phyloP scores from a whole-genome alignment of 2,888 invertebrate species.

The Mesorhabditis spiculigera region DNA sequence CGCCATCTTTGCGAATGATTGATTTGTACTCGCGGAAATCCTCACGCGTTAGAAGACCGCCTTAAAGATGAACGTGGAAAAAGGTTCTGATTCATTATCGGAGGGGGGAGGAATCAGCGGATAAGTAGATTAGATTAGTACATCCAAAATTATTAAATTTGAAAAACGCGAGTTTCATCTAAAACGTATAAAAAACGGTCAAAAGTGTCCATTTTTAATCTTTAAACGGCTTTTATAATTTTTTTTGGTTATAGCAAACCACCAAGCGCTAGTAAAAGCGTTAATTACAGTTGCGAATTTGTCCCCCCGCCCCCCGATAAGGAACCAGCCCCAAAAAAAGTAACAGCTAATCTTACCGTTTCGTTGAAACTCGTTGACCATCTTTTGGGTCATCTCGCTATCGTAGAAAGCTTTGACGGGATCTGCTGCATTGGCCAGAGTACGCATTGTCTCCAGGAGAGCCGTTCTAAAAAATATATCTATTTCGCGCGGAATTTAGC shows the following conservation, averaged over 20 bases:
- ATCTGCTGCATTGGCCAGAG: conserved; percentile 41
- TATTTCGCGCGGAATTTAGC: background rate
- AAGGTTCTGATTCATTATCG: too few relatives aligned
- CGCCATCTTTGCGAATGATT: conserved; percentile 36
- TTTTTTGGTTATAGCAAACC: background rate
- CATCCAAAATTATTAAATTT: too few relatives aligned
- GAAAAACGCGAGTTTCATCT: too few relatives aligned
- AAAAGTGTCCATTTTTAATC: too few relatives aligned
- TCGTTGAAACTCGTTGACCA: conserved; percentile 45
- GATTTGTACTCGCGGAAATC: conserved; percentile 46
- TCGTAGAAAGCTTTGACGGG: conserved; percentile 47
- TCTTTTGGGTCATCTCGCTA: conserved; percentile 32
- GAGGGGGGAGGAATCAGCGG: too few relatives aligned
- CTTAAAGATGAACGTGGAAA: background rate
- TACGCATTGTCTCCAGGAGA: conserved; percentile 37
- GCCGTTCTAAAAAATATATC: conserved; percentile 18
- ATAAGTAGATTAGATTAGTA: too few relatives aligned
- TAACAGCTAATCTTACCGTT: conserved; percentile 25
- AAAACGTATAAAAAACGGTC: too few relatives aligned
- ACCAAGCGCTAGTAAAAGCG: background rate
- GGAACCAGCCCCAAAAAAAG: background rate
- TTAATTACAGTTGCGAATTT: background rate
- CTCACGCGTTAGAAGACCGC: conserved; percentile 45
- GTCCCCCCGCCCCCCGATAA: too few relatives aligned
- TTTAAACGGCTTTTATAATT: too few relatives aligned